Conservation (phyloP, 2,797 vertebrate genomes). For the Intellagama lesueurii region DNA sequence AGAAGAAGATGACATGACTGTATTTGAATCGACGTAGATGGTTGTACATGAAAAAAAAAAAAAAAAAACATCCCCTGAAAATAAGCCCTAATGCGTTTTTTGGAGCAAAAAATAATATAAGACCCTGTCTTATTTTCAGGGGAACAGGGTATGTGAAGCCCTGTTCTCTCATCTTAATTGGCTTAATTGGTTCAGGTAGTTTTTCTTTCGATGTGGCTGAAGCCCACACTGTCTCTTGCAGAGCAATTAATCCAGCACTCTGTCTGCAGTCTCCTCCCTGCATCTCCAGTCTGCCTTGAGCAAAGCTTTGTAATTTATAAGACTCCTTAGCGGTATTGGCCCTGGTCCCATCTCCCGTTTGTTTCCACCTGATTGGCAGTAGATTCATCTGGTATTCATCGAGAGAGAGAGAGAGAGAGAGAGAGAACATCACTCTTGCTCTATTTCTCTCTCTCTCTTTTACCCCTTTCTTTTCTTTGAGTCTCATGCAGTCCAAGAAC, state of each 20-base stretch:
- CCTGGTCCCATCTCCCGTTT: slow-evolving; percentile 27
- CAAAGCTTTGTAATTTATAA: slow-evolving; percentile 38
- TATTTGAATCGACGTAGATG: too few relatives aligned
- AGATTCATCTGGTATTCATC: slow-evolving; percentile 11
- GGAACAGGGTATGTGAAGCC: not conserved
- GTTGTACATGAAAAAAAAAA: too few relatives aligned
- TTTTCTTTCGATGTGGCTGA: slow-evolving; percentile 29
- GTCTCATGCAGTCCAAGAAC: too few relatives aligned
- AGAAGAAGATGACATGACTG: too few relatives aligned
- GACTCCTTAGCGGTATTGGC: slow-evolving; percentile 35
- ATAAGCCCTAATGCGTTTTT: too few relatives aligned
- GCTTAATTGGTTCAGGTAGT: slow-evolving; percentile 28
- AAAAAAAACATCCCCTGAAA: too few relatives aligned
- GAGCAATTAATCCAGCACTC: slow-evolving; percentile 42
- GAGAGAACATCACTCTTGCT: not conserved
- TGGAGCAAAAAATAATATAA: too few relatives aligned
- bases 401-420: not conserved
- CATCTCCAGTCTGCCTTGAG: slow-evolving; percentile 15
- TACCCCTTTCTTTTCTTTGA: not conserved
- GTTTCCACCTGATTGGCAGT: slow-evolving; percentile 41
- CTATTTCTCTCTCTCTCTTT: not conserved
- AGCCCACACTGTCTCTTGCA: slow-evolving; percentile 8
- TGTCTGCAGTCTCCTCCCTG: slow-evolving; percentile 7
- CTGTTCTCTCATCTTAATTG: slow-evolving; percentile 40
- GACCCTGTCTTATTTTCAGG: too few relatives aligned